Base-by-base conservation (phyloP, 1,140 invertebrate genomes). In the Drosophila athabasca region DNA sequence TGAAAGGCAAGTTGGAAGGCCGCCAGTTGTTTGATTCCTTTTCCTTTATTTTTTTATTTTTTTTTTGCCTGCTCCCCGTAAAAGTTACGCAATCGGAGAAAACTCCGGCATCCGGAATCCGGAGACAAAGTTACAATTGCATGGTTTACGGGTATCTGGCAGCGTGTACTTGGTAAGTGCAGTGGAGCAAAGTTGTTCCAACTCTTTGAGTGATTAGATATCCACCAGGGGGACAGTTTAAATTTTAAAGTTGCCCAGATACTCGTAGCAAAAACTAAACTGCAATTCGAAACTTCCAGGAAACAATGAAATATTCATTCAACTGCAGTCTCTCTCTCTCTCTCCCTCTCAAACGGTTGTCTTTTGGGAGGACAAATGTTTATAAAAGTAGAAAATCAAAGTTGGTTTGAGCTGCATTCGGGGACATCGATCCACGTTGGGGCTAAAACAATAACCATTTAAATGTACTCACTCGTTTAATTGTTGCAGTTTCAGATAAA, bases 141-240 rank as follows among this genome's bases (percentile, higher is more conserved):
- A 62, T 24, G n/a, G 15, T 39, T n/a, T 35, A 39, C 39, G 35
- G 31, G 29, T 52, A n/a, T 53, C 5, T 45, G 43, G 62, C 43
- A 26, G 43, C 17, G 19, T 19, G 29, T 53, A 29, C 55, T 39
- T 35, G 62, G 17, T 48, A 9, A 35, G 31, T 53, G 65, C 35
- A 62, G 31, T 55, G 19, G n/a, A 48, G 46, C 11, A 65, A 68
- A 87, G 55, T 82, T 78, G 52, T 66, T 61, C 17, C 50, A 43
- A 66, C 66, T 74, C 60, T 82, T 82, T 87, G 82, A 85, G 69
- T 87, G 82, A 87, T 85, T 87, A 81, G 69, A 70, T 62, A 68
- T 43, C 46, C 68, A 26, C 22, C 45, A 19, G 45, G 50, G 53
- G 61, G 48, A 48, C 61, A 74, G 49, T 57, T 75, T 50, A 22